Conservation (phyloP, 2,888 invertebrate species). For the Drosophila cyrtoloma region DNA sequence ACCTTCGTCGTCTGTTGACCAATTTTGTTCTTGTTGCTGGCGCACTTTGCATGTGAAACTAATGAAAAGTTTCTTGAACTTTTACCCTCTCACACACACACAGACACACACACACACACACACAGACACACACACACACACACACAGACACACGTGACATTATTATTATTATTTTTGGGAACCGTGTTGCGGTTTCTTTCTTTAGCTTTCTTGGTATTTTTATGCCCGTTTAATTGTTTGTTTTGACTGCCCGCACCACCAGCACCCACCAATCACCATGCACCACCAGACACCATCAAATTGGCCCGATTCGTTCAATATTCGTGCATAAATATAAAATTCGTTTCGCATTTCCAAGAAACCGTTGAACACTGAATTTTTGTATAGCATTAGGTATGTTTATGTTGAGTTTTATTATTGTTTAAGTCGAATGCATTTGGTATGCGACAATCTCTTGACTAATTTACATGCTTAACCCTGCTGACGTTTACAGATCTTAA, state of each 20-base stretch:
- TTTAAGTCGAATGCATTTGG: constrained; percentile 8
- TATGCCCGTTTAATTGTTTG: constrained; percentile 57
- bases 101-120: constrained; percentile 21
- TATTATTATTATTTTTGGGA: constrained; percentile 8
- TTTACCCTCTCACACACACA: constrained; percentile 22
- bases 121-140: constrained; percentile 17
- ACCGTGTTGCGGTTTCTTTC: constrained; percentile 8
- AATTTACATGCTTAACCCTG: constrained; percentile 57
- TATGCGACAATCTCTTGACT: constrained; percentile 34
- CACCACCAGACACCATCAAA: constrained; percentile 19
- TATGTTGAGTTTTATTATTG: constrained; percentile 19
- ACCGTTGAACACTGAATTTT: constrained; percentile 38
- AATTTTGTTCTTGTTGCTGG: constrained; percentile 1
- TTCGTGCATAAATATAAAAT: constrained; percentile 28
- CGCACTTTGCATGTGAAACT: constrained; percentile 54
- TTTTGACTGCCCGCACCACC: constrained; percentile 48
- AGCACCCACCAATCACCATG: not conserved
- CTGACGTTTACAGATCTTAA: constrained; percentile 62
- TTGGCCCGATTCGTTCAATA: constrained; percentile 32
- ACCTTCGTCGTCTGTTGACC: constrained; percentile 18
- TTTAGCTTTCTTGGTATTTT: constrained; percentile 50
- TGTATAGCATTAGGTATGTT: constrained; percentile 40
- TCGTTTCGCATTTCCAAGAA: constrained; percentile 48
- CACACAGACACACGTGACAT: constrained; percentile 46
- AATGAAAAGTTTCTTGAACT: constrained; percentile 65